Base-by-base conservation (phyloP, 2,888 invertebrate genomes). In the Malthinus seriepunctatus region DNA sequence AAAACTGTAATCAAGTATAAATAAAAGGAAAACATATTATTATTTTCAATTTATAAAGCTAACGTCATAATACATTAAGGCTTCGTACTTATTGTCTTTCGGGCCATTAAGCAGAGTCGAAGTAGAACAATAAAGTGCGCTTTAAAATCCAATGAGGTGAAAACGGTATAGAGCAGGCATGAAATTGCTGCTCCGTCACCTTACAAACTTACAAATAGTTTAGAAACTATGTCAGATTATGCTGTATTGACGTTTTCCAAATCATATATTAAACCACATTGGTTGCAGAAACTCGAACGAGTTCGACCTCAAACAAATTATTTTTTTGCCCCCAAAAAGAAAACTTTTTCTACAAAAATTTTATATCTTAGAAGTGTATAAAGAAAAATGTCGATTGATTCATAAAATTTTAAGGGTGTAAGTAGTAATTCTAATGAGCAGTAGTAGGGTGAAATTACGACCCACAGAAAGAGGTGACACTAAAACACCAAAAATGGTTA, bases 131-230 rank as follows among this genome's bases (percentile, higher is more conserved):
- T 62, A 59, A 62, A 65, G 57, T 64, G 47, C 50, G 56, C 52
- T 55, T 67, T 64, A 64, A 66, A 66, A 64, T 62, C 58, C 60
- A 64, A 67, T 65, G 68, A 67, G 63, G 66, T 66, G 64, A 61
- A 66, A 65, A 65, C 61, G 48, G 56, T 52, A 60, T 52, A 59
- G 57, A 52, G 57, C 55, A 64, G 61, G 52, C 65, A 62, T 64
- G 66, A 66, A 67, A 67, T 66, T 68, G 61, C 62, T 62, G 63
- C 53, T 60, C 63, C 60, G 60, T 67, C 63, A 64, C 65, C 63
- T 64, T 45, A 37, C 56, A 42, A 64, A 60, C 64, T 62, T 60
- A 52, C 56, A 62, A 66, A 67, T 67, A 66, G 67, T 67, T 67
- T 33, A 7, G 51, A 48, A 67, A 67, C 67, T 65, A 66, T 66